Evolutionary conservation across 2,888 invertebrate genomes (phyloP).

Genomic region (Drosophila melanosoma): DNA sequence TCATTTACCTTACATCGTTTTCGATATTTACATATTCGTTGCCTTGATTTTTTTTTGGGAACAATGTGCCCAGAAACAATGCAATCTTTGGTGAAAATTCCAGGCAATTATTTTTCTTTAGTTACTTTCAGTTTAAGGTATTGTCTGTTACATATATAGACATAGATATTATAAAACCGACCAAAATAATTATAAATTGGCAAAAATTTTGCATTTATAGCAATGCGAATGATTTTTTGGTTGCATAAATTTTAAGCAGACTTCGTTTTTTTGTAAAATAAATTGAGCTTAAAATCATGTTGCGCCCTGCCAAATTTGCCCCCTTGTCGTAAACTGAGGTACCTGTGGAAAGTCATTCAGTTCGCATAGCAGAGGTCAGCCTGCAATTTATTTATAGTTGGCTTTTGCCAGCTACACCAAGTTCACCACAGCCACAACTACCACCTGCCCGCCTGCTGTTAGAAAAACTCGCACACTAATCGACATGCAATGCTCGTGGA

Average conservation of each 20-base stretch:
- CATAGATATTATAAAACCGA: not conserved
- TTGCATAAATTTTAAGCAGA: not conserved
- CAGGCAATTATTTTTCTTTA: not conserved
- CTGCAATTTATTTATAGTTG: constrained; percentile 56
- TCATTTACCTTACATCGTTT: not conserved
- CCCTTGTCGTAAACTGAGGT: not conserved
- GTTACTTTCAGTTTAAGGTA: not conserved
- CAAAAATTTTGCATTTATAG: not conserved
- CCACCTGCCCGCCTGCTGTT: constrained; percentile 64
- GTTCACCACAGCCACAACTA: constrained; percentile 37
- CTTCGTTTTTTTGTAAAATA: not conserved
- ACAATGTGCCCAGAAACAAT: not conserved
- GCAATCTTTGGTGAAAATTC: constrained; percentile 16
- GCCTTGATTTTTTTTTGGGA: not conserved
- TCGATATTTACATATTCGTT: no score
- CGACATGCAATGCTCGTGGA: constrained; percentile 2
- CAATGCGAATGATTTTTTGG: not conserved
- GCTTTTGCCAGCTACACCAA: constrained; percentile 35
- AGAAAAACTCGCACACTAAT: constrained; percentile 12
- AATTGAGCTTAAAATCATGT: not conserved
- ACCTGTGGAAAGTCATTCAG: not conserved
- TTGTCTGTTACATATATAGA: not conserved
- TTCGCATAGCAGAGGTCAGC: constrained; percentile 2
- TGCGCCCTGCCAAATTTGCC: not conserved
- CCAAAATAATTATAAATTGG: not conserved